Evolutionary conservation across 2,888 invertebrate genomes (phyloP).

Genomic region (Scotopteryx bipunctaria): DNA sequence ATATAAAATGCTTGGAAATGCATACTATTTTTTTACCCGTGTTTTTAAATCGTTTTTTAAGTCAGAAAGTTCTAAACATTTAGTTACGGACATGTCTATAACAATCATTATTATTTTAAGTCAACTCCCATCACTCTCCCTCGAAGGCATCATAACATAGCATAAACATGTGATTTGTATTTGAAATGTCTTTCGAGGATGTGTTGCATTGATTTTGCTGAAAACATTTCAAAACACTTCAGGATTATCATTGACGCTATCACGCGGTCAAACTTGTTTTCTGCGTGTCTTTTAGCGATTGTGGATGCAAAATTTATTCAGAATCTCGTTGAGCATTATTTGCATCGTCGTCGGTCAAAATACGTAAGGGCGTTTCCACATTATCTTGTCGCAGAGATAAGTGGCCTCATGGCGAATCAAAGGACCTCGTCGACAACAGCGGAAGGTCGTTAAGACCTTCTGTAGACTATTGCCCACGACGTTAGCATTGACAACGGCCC

Average conservation of each 20-base stretch:
- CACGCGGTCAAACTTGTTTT: constrained; percentile 30
- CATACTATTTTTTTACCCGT: no score
- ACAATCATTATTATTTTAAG: no score
- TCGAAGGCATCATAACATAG: no score
- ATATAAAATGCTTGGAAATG: no score
- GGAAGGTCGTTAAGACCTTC: constrained; percentile 73
- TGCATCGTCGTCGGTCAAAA: constrained; percentile 34
- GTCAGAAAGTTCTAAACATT: no score
- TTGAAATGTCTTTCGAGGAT: no score
- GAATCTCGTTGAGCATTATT: constrained; percentile 29
- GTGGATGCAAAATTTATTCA: constrained; percentile 46
- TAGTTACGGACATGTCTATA: no score
- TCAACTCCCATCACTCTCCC: no score
- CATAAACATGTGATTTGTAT: no score
- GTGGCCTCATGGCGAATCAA: constrained; percentile 69
- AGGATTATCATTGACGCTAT: constrained; percentile 16
- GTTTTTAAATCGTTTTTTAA: no score
- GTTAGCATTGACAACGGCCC: constrained; percentile 70
- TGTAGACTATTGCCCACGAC: constrained; percentile 59
- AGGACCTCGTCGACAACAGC: constrained; percentile 65
- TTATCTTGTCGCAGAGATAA: constrained; percentile 46
- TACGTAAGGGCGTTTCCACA: constrained; percentile 43
- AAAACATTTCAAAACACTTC: constrained; percentile 7
- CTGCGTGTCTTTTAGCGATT: constrained; percentile 28
- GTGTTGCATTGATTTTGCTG: not conserved